These are phyloP conservation scores for Hecatera dysodea DNA, from an alignment of 2,888 invertebrate species.

Conservation along the genomic window DNA sequence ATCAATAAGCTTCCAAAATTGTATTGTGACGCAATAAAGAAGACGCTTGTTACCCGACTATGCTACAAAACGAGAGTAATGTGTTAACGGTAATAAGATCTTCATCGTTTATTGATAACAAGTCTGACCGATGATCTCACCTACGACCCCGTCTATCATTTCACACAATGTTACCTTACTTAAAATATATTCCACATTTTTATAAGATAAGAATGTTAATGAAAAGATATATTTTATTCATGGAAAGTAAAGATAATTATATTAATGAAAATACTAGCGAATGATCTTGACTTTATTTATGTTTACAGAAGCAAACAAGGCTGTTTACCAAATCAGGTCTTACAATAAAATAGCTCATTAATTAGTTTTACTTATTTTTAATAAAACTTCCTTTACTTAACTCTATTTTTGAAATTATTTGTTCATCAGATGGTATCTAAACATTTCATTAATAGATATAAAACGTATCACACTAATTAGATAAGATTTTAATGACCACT, in stretches of 20 bases:
- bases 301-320: conserved; percentile 30
- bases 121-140: conserved; percentile 23
- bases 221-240: conserved; percentile 11
- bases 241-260: conserved; percentile 5
- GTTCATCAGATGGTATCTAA: neutral
- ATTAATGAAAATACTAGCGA: conserved; percentile 20
- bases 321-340: neutral
- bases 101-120: conserved; percentile 15
- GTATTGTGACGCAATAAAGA: conserved; percentile 31
- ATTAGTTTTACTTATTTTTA: neutral
- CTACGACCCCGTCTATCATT: conserved; percentile 3
- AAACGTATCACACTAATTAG: neutral
- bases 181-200: neutral
- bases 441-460: neutral
- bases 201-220: conserved; percentile 7
- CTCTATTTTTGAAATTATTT: neutral
- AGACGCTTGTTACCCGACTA: conserved; percentile 14
- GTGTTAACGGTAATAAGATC: conserved; percentile 25
- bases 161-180: conserved; percentile 1
- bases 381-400: conserved; percentile 1
- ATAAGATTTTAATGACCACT: neutral
- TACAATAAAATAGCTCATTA: conserved; percentile 30
- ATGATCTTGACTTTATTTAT: conserved; percentile 50
- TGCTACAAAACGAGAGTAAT: conserved; percentile 49
- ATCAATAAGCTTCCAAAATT: conserved; percentile 18